Evolutionary conservation across 2,113 vertebrate species (phyloP), one percentile per base, ranked within the genome.

Genomic region (Platycercus adscitus): DNA sequence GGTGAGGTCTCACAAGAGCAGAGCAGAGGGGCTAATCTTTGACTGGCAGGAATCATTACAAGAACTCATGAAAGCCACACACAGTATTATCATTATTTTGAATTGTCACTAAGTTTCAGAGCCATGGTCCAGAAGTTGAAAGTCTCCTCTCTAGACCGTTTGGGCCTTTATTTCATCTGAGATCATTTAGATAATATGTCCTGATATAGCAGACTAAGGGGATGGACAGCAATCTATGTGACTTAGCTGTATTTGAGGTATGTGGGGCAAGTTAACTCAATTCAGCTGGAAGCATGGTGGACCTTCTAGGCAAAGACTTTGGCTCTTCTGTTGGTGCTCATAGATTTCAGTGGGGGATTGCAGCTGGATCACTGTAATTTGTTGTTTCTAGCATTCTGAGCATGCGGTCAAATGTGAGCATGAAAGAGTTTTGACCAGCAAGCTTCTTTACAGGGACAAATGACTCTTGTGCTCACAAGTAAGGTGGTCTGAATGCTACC

Each of bases 401-500:
- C 43, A 41, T 61, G 73, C 73, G 77, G 29, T 77, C 75, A 55
- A 80, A 88, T 33, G 6, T 0, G 1, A 87, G 53, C 46, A 50
- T 46, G 80, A 70, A 80, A 46, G 79, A 58, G 70, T 91, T 96
- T 86, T 90, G 66, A 77, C 88, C 89, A 93, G 52, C 79, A 80
- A 43, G 63, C 37, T 71, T 72, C 50, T 81, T 69, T 71, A 19
- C 24, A 25, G 60, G 81, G 64, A 95, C 89, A 94, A 91, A 76
- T 86, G 71, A 70, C 87, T 91, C 63, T 95, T 96, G 79, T 96
- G 88, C 81, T 83, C 43, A n/a, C 64, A 8, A 55, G 53, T 68
- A 82, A 96, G 94, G 94, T 96, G 70, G 60, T 81, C 68, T 95
- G 93, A 96, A 81, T 86, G 68, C 91, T 83, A 13, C 82, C 41